These are phyloP conservation scores for Labia minor DNA, from an alignment of 2,888 invertebrate species.

Conservation along the genomic window DNA sequence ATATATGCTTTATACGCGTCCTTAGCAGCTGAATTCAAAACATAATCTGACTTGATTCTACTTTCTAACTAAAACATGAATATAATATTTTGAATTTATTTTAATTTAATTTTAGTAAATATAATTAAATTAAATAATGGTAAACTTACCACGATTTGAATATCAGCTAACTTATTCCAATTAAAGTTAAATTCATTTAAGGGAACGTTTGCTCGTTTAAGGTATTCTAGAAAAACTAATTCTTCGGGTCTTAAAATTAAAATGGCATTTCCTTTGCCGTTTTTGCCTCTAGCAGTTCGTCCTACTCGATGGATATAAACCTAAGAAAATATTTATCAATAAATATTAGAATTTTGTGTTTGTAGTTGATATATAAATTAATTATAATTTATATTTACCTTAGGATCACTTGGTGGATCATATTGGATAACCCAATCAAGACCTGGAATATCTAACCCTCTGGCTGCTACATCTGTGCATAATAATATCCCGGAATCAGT, in stretches of 20 bases:
- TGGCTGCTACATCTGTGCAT: conserved; percentile 51
- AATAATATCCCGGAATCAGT: conserved; percentile 45
- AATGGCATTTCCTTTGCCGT: conserved; percentile 44
- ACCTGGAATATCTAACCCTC: conserved; percentile 44
- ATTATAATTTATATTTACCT: conserved; percentile 37
- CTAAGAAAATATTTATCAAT: conserved; percentile 29
- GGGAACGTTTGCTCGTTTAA: conserved; percentile 45
- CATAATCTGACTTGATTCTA: conserved; percentile 87
- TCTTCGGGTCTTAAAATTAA: conserved; percentile 47
- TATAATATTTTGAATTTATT: conserved; percentile 8
- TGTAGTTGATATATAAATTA: no score
- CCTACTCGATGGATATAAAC: conserved; percentile 55
- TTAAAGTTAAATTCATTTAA: conserved; percentile 68
- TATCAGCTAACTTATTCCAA: conserved; percentile 94
- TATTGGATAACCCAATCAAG: conserved; percentile 56
- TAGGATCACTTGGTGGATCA: conserved; percentile 56
- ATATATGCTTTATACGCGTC: conserved; percentile 95
- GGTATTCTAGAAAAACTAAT: conserved; percentile 44
- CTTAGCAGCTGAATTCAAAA: conserved; percentile 86
- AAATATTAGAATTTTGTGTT: no score
- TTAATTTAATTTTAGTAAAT: neutral
- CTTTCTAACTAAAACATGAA: conserved; percentile 69
- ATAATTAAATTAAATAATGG: neutral
- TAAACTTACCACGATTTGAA: conserved; percentile 72
- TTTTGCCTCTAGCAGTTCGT: conserved; percentile 48